phyloP scores from a whole-genome alignment of 2,888 invertebrate species.

The Eulithis testata region DNA sequence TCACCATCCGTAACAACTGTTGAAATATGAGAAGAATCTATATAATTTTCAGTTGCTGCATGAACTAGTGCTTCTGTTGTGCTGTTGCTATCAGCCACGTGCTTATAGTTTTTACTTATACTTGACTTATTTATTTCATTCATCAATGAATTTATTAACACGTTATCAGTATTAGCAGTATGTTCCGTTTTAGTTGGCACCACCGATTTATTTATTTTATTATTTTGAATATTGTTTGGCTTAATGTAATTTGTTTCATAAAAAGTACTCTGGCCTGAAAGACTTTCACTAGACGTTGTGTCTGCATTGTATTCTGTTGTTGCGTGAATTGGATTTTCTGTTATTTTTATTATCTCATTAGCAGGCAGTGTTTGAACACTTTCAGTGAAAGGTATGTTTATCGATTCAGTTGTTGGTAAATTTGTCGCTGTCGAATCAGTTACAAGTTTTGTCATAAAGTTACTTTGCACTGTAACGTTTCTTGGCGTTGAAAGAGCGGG shows the following conservation, averaged over 20 bases:
- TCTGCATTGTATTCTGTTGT: neutral
- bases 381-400: neutral
- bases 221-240: neutral
- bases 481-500: neutral
- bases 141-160: neutral
- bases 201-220: neutral
- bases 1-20: neutral
- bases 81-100: neutral
- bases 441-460: neutral
- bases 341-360: neutral
- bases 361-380: neutral
- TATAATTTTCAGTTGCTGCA: neutral
- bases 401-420: neutral
- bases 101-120: neutral
- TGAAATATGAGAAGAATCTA: neutral
- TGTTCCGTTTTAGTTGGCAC: neutral
- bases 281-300: neutral
- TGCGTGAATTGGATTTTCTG: neutral
- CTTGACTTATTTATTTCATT: constrained; percentile 2
- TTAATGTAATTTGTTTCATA: neutral
- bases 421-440: neutral
- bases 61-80: constrained; percentile 1
- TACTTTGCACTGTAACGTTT: neutral
- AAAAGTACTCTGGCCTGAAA: neutral
- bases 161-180: neutral